Evolutionary conservation across 53 echinoderm and acorn worm genomes (phyloP), one percentile per base, ranked within the genome.

Genomic region (Apostichopus leukothele): DNA sequence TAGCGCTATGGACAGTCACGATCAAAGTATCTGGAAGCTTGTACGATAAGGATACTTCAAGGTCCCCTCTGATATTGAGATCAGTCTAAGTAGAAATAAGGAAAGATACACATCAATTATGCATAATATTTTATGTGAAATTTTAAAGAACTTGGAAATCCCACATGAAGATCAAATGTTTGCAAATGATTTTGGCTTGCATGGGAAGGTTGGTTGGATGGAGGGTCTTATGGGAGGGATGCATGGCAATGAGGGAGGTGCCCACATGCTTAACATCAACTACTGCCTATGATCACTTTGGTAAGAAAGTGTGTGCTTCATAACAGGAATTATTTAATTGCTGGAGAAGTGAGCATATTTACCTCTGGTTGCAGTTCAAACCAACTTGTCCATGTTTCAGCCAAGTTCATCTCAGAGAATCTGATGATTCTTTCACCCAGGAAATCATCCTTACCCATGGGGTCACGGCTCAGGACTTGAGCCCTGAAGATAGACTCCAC

Each of bases 311-410:
- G 0, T 39, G 0, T 39, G 39, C 39, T 39, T 39, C 39, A 39
- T 3, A 39, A 39, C 39, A 3, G 39, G 3, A 39, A 39, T 3
- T 39, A 39, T 39, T 39, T 3, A 39, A 39, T 39, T 39, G 39
- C 39, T 39, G 51, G n/a, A 52, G 53, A 5, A 51, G n/a, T 51
- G 22, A 14, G 5, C 4, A 26, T n/a, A 53, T 6, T 84, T 90
- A 95, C 96, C 95, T 96, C 96, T 53, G 93, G 91, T 89, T 95
- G 92, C 6, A 96, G 86, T 52, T 93, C 91, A 91, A 92, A 96
- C 96, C 96, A 96, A 25, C 88, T 67, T 5, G 96, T 96, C 5
- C 88, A 76, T 52, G 95, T 91, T n/a, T 96, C 93, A 60, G 76
- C 92, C 76, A 92, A 91, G 84, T 93, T 89, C 68, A 95, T 67